Conservation (phyloP, 2,888 invertebrate genomes). For the Disparrhopalites patrizii region DNA sequence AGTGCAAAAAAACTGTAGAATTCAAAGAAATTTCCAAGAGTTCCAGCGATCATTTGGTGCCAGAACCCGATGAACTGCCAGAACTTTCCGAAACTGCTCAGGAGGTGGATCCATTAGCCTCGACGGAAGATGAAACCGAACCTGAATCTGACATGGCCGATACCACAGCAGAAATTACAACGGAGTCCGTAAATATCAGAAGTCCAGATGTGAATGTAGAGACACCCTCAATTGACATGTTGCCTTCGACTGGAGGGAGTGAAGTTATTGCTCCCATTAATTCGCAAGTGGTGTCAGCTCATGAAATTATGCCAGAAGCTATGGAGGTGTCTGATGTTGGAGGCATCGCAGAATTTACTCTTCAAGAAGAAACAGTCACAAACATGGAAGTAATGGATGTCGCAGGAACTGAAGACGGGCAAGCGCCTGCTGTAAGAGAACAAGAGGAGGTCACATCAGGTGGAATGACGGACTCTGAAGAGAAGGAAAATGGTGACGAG, state of each 20-base stretch:
- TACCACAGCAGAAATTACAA: neutral
- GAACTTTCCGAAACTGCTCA: neutral
- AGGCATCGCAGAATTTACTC: neutral
- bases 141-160: neutral
- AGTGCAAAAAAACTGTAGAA: too few species aligned
- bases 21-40: too few species aligned
- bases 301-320: neutral
- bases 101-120: too few species aligned
- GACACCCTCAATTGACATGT: too few species aligned
- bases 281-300: neutral
- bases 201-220: neutral
- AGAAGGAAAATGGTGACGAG: constrained; percentile 37
- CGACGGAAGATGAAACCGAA: neutral
- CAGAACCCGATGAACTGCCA: too few species aligned
- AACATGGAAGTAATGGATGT: constrained; percentile 17
- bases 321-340: neutral
- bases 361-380: neutral
- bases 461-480: constrained; percentile 15
- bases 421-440: neutral
- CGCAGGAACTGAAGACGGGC: constrained; percentile 20
- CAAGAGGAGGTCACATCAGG: constrained; percentile 10
- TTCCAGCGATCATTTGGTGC: too few species aligned
- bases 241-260: neutral
- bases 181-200: neutral
- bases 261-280: neutral